Percentiles rank a stretch among this genome's conserved stretches.
phyloP scores from a whole-genome alignment of 1,140 invertebrate genomes.

The Sinella curviseta region DNA sequence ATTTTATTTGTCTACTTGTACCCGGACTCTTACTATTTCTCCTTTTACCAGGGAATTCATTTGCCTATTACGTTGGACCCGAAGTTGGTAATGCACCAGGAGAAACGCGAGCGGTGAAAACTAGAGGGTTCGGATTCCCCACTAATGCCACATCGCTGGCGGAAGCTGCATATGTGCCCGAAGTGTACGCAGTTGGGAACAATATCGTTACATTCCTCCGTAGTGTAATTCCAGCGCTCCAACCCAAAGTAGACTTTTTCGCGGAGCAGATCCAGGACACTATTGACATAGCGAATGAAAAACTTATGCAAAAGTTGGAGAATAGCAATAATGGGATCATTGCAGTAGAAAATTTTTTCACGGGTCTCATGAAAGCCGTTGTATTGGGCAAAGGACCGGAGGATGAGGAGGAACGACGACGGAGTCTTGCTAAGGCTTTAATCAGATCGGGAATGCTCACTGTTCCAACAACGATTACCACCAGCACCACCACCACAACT shows the following conservation, averaged over 20 bases:
- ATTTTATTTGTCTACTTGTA: not conserved
- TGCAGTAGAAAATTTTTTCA: conserved; percentile 4
- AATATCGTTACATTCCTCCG: not conserved
- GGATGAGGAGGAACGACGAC: not conserved
- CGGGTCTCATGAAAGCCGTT: conserved; percentile 3
- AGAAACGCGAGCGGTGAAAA: conserved; percentile 4
- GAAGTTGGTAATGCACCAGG: not conserved
- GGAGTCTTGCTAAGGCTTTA: not conserved
- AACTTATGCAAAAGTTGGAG: conserved; percentile 20
- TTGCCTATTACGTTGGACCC: conserved; percentile 4
- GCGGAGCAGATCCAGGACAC: conserved; percentile 10
- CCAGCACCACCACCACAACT: not conserved
- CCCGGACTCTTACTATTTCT: not conserved
- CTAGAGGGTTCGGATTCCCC: not conserved
- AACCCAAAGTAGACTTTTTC: conserved; percentile 19
- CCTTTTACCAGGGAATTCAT: not conserved
- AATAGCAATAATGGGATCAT: conserved; percentile 17
- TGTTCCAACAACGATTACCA: not conserved
- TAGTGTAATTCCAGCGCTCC: not conserved
- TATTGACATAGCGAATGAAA: not conserved
- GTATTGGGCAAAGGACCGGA: not conserved
- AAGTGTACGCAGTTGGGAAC: not conserved
- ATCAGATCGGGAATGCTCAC: not conserved
- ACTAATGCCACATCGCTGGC: not conserved
- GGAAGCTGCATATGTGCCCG: not conserved